A percentile compares a stretch with the other conserved stretches of the same genome.
phyloP scores from a whole-genome alignment of 2,113 vertebrate genomes.

The Erythrolamprus reginae region DNA sequence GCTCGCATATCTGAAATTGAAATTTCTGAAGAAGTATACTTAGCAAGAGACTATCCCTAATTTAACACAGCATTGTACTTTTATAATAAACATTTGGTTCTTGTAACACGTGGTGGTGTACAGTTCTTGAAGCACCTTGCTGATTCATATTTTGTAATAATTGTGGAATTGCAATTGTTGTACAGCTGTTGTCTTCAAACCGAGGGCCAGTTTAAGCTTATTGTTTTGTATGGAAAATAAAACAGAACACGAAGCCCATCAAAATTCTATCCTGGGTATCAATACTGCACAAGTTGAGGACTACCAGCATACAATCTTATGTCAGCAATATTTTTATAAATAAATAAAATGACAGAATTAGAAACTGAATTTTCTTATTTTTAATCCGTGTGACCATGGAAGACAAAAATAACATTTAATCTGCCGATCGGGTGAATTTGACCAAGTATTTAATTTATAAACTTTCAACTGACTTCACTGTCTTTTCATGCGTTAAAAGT shows the following conservation, averaged over 20 bases:
- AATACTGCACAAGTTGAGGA: neutral
- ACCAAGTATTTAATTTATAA: neutral
- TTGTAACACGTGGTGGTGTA: neutral
- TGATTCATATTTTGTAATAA: neutral
- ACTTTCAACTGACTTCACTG: neutral
- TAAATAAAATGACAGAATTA: neutral
- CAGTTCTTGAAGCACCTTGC: neutral
- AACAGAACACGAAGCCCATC: neutral
- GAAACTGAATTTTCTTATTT: neutral
- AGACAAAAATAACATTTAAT: neutral
- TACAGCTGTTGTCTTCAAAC: neutral
- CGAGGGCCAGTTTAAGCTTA: neutral
- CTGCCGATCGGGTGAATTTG: neutral
- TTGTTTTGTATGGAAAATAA: neutral
- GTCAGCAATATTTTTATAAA: neutral
- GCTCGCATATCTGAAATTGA: conserved; percentile 78
- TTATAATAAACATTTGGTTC: neutral
- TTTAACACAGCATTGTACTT: neutral
- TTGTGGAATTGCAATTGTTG: neutral
- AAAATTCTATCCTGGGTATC: neutral
- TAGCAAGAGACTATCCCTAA: conserved; percentile 37
- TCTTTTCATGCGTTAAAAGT: neutral
- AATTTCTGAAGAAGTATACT: conserved; percentile 77
- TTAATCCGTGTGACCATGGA: neutral
- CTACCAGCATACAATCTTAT: neutral